These are phyloP conservation scores for Leptinotarsa undecemlineata DNA, from an alignment of 1,140 invertebrate genomes.

Conservation along the genomic window DNA sequence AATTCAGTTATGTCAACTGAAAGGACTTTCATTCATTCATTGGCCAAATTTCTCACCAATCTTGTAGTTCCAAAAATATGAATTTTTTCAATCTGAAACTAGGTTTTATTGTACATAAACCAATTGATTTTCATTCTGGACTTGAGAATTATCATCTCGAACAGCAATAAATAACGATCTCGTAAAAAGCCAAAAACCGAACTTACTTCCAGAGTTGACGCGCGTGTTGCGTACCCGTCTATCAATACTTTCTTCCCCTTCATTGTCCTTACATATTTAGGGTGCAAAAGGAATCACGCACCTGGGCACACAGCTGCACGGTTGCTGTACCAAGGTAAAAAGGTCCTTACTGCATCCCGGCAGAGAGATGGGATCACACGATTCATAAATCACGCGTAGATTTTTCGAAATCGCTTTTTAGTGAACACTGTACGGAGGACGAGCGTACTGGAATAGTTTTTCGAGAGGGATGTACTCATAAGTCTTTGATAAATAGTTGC, in stretches of 20 bases:
- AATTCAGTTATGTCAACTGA: no score
- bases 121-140: no score
- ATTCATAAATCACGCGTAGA: constrained; percentile 13
- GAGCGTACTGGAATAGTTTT: background rate
- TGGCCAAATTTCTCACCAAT: no score
- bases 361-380: constrained; percentile 7
- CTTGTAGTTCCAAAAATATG: no score
- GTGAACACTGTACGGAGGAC: background rate
- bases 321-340: constrained; percentile 26
- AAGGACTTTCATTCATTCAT: no score
- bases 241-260: constrained; percentile 25
- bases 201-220: background rate
- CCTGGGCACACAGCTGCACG: constrained; percentile 32
- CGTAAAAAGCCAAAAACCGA: background rate
- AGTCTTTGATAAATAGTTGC: no score
- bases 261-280: constrained; percentile 25
- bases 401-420: constrained; percentile 17
- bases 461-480: background rate
- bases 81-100: no score
- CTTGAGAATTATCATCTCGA: background rate
- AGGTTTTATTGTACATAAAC: no score
- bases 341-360: constrained; percentile 13
- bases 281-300: constrained; percentile 26
- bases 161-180: background rate
- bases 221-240: constrained; percentile 14